phyloP scores from a whole-genome alignment of 2,888 invertebrate genomes.

The Poecilobothrus nobilitatus region DNA sequence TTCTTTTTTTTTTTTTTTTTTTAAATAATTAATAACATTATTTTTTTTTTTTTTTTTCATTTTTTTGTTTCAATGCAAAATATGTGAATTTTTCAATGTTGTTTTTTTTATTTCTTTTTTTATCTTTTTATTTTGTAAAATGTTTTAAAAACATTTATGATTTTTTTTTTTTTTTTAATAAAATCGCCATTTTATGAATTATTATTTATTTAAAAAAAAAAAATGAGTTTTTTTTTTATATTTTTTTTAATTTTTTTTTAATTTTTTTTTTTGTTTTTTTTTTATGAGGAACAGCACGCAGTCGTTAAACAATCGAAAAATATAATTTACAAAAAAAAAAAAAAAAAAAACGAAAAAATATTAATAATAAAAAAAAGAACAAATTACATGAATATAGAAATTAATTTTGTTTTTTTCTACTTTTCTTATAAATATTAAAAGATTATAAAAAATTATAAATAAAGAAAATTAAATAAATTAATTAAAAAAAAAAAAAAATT shows the following conservation, averaged over 20 bases:
- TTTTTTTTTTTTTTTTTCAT: background rate
- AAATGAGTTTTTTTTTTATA: background rate
- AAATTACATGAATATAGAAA: background rate
- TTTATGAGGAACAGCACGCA: background rate
- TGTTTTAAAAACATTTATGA: no score
- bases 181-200: background rate
- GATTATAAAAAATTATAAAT: background rate
- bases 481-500: no score
- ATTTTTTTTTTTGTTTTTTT: background rate
- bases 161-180: no score
- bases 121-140: no score
- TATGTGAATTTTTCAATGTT: background rate
- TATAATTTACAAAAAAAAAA: background rate
- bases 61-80: background rate
- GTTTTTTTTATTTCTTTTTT: no score
- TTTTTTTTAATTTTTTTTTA: background rate
- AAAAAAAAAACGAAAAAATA: background rate
- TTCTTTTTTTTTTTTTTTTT: background rate
- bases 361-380: background rate
- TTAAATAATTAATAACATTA: background rate
- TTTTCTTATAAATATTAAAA: background rate
- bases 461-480: background rate
- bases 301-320: background rate
- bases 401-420: no score
- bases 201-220: background rate